Base-by-base conservation (phyloP, 2,888 invertebrate genomes). In the Nephrotoma flavescens region DNA sequence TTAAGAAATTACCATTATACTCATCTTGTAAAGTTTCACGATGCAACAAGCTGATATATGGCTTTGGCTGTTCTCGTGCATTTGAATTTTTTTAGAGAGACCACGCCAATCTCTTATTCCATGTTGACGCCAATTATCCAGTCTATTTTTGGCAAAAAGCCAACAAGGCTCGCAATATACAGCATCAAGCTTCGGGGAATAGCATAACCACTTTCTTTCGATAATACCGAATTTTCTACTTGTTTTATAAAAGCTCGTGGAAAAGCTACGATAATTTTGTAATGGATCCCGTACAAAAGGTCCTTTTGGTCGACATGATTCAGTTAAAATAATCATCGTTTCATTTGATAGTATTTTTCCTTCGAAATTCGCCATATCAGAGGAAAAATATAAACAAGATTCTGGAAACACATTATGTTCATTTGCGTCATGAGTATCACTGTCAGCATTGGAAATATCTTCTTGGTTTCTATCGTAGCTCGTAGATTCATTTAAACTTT, bases 1-100 rank as follows among this genome's bases (percentile, higher is more conserved):
- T 88, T 44, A 89, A 87, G 88, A 89, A 89, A 88, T 89, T 89
- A 85, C 88, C 89, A 85, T 85, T 85, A 85, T 85, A 44, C 15
- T 44, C 85, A 86, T 88, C 83, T 87, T 83, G 86, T 47, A 87
- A 87, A 71, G 87, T 87, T 86, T 88, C 88, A 87, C 86, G 87
- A 88, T 88, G 86, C 45, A 47, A 47, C 45, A 9, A 9, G 9
- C 45, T 47, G 6, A 47, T 47, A 6, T 9, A 47, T 47, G 6
- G 45, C 45, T 47, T 47, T 47, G 45, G 45, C 12, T 47, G 45
- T 44, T 44, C 45, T 6, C 45, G 45, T 47, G 45, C 45, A 12
- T 47, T 47, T 47, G 2, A 47, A 47, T 12, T 9, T 47, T 47
- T 47, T 47, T 4, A 47, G 11, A 47, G 45, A 47, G 9, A 47